Evolutionary conservation across 64 coral and sea anemone species (phyloP).

Genomic region (Actinia equina): DNA sequence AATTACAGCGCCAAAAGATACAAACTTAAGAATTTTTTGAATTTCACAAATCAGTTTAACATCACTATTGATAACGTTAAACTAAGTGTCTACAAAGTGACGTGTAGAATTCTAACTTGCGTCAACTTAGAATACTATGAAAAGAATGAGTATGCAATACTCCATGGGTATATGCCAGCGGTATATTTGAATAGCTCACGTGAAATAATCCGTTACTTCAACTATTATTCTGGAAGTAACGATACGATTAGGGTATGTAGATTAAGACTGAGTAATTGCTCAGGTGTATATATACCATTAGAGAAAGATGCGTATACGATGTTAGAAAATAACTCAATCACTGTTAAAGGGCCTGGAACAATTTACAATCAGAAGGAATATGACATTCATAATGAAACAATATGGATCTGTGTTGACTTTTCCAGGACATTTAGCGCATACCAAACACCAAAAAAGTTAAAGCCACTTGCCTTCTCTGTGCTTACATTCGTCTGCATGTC

Average conservation of each 20-base stretch:
- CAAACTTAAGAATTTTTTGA: background rate
- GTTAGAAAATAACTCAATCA: background rate
- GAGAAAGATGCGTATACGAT: background rate
- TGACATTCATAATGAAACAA: background rate
- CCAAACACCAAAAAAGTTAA: background rate
- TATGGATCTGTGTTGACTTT: background rate
- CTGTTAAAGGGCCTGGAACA: background rate
- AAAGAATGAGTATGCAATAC: background rate
- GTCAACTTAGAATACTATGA: background rate
- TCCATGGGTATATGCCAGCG: conserved; percentile 12
- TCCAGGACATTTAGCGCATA: background rate
- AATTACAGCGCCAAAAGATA: background rate
- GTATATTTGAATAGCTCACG: background rate
- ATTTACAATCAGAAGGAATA: background rate
- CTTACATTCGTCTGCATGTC: conserved; percentile 27
- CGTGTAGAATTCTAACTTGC: conserved; percentile 1
- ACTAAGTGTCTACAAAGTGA: background rate
- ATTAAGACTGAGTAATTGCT: background rate
- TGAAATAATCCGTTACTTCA: background rate
- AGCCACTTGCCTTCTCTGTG: background rate
- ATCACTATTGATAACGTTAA: background rate
- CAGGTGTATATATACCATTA: background rate
- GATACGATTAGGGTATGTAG: background rate
- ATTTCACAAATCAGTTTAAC: background rate
- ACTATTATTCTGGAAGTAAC: background rate